phyloP scores from a whole-genome alignment of 2,888 invertebrate species.

The Ornithoptera priamus region DNA sequence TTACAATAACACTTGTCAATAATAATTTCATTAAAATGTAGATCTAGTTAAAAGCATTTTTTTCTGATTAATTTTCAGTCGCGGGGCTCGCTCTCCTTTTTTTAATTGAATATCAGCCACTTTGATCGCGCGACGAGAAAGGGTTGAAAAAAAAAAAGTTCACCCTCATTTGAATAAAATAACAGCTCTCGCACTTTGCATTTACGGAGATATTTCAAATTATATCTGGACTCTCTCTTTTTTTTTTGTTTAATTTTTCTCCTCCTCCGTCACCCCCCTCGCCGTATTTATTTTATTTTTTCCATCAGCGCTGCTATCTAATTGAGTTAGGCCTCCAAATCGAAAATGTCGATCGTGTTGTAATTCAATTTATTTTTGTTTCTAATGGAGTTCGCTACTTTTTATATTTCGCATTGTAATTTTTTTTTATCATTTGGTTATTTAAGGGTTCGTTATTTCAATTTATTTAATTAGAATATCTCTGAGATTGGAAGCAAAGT shows the following conservation, averaged over 20 bases:
- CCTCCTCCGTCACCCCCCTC: conserved; percentile 44
- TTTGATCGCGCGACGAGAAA: conserved; percentile 76
- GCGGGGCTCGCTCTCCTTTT: conserved; percentile 71
- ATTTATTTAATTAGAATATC: conserved; percentile 33
- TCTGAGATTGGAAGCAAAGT: not conserved
- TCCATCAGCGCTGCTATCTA: conserved; percentile 77
- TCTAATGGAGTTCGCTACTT: conserved; percentile 77
- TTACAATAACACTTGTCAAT: conserved; percentile 77
- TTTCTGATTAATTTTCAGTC: conserved; percentile 81
- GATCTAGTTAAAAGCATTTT: conserved; percentile 80
- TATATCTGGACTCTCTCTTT: conserved; percentile 75
- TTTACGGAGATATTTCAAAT: conserved; percentile 81
- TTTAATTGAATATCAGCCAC: conserved; percentile 81
- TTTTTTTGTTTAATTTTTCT: conserved; percentile 72
- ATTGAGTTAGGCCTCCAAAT: conserved; percentile 79
- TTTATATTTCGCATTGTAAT: conserved; percentile 71
- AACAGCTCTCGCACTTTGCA: conserved; percentile 80
- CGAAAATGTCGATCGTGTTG: conserved; percentile 79
- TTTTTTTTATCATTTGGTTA: conserved; percentile 62
- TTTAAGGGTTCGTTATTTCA: conserved; percentile 47
- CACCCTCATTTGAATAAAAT: conserved; percentile 80
- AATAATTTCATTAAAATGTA: conserved; percentile 81
- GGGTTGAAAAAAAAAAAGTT: conserved; percentile 75
- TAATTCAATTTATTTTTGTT: conserved; percentile 81
- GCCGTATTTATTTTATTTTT: conserved; percentile 79